Percentiles rank a stretch among this genome's conserved stretches.
Conservation (phyloP, 2,888 invertebrate species). For the Allygus modestus region DNA sequence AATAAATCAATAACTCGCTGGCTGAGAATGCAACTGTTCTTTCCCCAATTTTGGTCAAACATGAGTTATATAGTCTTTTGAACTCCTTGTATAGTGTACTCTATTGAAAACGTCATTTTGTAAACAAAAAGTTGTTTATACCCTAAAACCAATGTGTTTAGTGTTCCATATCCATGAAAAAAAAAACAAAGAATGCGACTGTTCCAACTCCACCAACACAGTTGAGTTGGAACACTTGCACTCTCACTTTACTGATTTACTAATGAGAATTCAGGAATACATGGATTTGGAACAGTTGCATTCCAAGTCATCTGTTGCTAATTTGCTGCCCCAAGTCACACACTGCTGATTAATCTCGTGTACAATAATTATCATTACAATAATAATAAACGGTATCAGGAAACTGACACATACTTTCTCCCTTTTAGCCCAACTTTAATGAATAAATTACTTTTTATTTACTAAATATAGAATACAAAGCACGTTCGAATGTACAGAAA, state of each 20-base stretch:
- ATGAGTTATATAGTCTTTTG: conserved; percentile 23
- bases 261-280: conserved; percentile 16
- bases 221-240: conserved; percentile 46
- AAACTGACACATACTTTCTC: too few relatives aligned
- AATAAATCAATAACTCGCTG: conserved; percentile 20
- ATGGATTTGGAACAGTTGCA: conserved; percentile 39
- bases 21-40: conserved; percentile 47
- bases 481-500: too few relatives aligned
- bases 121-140: conserved; percentile 14
- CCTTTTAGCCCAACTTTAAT: too few relatives aligned
- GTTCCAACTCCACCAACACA: conserved; percentile 36
- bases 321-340: not conserved
- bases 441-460: too few relatives aligned
- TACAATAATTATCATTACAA: too few relatives aligned
- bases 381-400: too few relatives aligned
- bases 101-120: not conserved
- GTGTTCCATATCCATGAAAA: conserved; percentile 41
- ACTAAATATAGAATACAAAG: too few relatives aligned
- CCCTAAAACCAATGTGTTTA: conserved; percentile 41
- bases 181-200: conserved; percentile 28
- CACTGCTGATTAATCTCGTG: not conserved
- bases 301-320: conserved; percentile 9
- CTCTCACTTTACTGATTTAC: conserved; percentile 21
- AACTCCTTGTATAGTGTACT: conserved; percentile 8
- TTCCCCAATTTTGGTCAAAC: conserved; percentile 27